phyloP scores from a whole-genome alignment of 2,797 vertebrate genomes.

The Lepus oiostolus region DNA sequence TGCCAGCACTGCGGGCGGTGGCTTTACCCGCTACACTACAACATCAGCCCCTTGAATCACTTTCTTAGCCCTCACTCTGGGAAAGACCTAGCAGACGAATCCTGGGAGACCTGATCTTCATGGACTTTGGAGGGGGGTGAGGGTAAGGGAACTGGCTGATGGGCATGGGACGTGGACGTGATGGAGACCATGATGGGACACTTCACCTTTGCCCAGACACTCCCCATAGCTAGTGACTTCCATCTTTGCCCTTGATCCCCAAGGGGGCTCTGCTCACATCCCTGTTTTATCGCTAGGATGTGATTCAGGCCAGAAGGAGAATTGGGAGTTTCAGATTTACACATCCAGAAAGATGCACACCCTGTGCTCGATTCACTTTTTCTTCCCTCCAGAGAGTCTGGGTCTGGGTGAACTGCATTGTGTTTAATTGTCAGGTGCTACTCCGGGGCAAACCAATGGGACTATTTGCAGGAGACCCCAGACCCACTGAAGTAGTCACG shows the following conservation, averaged over 20 bases:
- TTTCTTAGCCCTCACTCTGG: background rate
- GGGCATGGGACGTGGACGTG: accelerated
- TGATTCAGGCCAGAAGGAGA: background rate
- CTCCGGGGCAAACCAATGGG: background rate
- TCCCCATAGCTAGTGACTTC: no score
- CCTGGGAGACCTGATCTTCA: no score
- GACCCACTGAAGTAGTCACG: accelerated
- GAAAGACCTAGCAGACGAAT: background rate
- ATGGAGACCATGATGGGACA: accelerated
- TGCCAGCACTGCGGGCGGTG: no score
- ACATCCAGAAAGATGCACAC: background rate
- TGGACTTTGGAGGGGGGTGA: background rate
- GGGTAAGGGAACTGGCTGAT: background rate
- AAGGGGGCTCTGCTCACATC: accelerated
- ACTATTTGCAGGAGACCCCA: background rate
- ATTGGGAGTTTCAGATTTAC: background rate
- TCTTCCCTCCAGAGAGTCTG: background rate
- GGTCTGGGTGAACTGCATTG: background rate
- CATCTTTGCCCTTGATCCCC: no score
- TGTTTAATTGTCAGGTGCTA: background rate
- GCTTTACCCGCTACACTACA: no score
- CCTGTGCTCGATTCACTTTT: background rate
- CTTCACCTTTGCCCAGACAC: background rate
- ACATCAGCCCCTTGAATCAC: background rate
- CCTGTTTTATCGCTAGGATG: background rate